Conservation (phyloP, 2,113 vertebrate species). For the Polypterus senegalus region DNA sequence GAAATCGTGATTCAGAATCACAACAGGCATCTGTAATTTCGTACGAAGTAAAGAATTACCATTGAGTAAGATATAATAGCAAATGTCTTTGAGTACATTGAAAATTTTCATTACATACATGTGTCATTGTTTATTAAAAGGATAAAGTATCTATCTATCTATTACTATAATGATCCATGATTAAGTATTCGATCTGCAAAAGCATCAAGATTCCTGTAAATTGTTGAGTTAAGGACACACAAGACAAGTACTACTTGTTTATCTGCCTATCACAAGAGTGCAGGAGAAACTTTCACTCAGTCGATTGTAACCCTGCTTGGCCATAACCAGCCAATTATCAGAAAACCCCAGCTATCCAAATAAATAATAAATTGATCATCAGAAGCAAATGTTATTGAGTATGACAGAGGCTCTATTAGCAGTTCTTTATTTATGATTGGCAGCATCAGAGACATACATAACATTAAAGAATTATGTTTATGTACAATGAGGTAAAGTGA, state of each 20-base stretch:
- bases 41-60: slow-evolving; percentile 9
- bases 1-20: slow-evolving; percentile 3
- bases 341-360: slow-evolving; percentile 20
- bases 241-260: slow-evolving; percentile 46
- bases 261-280: slow-evolving; percentile 59
- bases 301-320: slow-evolving; percentile 39
- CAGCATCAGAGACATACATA: not conserved
- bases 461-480: slow-evolving; percentile 1
- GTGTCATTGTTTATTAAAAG: too few species aligned
- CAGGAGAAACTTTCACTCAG: slow-evolving; percentile 54
- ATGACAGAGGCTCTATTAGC: not conserved
- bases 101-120: too few species aligned
- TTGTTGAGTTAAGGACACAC: slow-evolving; percentile 7
- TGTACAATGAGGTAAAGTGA: not conserved
- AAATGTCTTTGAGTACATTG: too few species aligned
- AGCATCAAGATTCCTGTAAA: slow-evolving; percentile 7
- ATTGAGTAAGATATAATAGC: not conserved
- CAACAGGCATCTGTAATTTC: not conserved
- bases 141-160: too few species aligned
- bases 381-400: slow-evolving; percentile 40
- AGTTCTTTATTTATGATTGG: slow-evolving; percentile 2
- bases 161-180: too few species aligned
- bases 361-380: slow-evolving; percentile 29
- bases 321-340: slow-evolving; percentile 35
- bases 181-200: not conserved